Base-by-base conservation (phyloP, 1,140 invertebrate genomes). In the Calosoma granatense region DNA sequence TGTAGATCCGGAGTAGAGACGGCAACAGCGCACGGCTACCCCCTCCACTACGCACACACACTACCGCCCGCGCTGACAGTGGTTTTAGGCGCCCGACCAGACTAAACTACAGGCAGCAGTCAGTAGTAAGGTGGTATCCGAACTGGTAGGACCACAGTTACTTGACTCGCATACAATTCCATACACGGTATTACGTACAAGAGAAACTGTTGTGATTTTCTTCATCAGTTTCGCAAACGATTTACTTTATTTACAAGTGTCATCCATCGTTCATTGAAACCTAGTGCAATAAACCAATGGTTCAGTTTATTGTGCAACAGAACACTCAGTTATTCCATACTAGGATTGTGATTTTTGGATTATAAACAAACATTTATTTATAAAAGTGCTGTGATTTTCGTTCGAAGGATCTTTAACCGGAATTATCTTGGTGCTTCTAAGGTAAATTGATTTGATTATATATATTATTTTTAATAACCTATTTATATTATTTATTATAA, bases 101-200 rank as follows among this genome's bases (percentile, higher is more conserved):
- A 9, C 41, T 12, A 47, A 47, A 47, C 41, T 17, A 12, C 15
- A 47, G 41, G 9, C 41, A 47, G 41, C n/a, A n/a, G n/a, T 47
- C 41, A 47, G 41, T 47, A 47, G 41, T 47, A 47, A 47, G 41
- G 41, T 47, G 41, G 41, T 47, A 47, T 4, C 41, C 41, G 15
- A 47, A 12, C 15, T 17, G 17, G 41, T 6, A 11, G 41, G 41
- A 47, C 41, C 41, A 47, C 41, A 47, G 41, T 47, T 47, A 47
- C 41, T 47, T 6, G 14, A 30, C 26, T 30, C 9, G 41, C 41
- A 11, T 4, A 17, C 41, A 11, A 6, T 6, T 30, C 14, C 26
- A 30, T 6, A 30, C 26, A 4, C 4, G 4, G n/a, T n/a, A n/a
- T n/a, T n/a, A n/a, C n/a, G n/a, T n/a, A n/a, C n/a, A n/a, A n/a